Base-by-base conservation (phyloP, 2,113 vertebrate genomes). In the Columba janthina region DNA sequence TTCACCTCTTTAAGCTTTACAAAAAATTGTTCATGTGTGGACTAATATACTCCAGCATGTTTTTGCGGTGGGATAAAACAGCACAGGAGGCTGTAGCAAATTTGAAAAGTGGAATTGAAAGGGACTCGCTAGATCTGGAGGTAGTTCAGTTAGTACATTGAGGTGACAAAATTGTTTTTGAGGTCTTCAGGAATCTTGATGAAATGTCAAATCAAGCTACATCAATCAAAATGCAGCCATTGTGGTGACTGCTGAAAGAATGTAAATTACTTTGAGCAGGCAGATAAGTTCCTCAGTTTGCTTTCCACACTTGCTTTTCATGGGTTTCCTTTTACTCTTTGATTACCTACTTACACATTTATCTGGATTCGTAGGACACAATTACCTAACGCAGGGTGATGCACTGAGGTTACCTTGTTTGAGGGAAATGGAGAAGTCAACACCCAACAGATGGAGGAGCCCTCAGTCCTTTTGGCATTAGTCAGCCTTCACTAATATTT, bases 81-180 rank as follows among this genome's bases (percentile, higher is more conserved):
- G 19, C 61, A 58, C 60, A 17, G 7, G 12, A 64, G 57, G 65
- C 86, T 84, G 54, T 48, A 57, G 57, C 58, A 82, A 38, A 70
- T 82, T 88, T 88, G 57, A 87, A 76, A 89, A 93, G 74, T 70
- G 22, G 40, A 91, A 91, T 73, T 87, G 87, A 89, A 94, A 85
- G 66, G 78, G 80, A 89, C 62, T 91, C 66, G 40, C 77, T 72
- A 61, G 94, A 93, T 91, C 73, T 58, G 51, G 40, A 91, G 54
- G 50, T 54, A 61, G 71, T 88, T 95, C 66, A 76, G 54, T 62
- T 85, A 79, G 61, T 42, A 29, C 54, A 73, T 29, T 88, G 34
- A 50, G 36, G 40, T 89, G 86, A 91, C 71, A 88, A 93, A 91
- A 85, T 93, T 15, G 0, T 67, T 90, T 70, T 70, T 75, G 62